Conservation (phyloP, 2,113 vertebrate genomes). For the Euleptes europaea region DNA sequence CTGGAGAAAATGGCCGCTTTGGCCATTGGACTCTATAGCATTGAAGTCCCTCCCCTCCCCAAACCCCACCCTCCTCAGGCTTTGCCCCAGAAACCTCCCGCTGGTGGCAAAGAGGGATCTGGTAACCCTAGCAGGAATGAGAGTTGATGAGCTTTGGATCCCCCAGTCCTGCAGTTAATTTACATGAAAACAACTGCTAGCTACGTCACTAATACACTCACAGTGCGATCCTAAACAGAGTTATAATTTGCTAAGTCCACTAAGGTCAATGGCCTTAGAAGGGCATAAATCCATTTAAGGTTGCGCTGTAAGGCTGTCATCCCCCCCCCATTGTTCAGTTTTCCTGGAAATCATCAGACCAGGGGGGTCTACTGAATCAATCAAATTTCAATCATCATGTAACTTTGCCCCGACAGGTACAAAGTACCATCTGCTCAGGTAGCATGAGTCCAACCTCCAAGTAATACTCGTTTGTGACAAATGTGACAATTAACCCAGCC, state of each 20-base stretch:
- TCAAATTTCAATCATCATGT: not conserved
- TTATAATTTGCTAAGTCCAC: no score
- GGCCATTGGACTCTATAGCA: no score
- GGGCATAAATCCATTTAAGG: no score
- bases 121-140: no score
- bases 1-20: no score
- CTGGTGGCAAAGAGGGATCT: no score
- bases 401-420: not conserved
- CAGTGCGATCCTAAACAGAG: no score
- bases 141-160: not conserved
- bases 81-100: no score
- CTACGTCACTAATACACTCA: not conserved
- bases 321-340: not conserved
- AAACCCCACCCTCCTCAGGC: no score
- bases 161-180: not conserved
- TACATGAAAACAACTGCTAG: not conserved
- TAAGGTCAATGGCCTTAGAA: no score
- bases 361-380: not conserved
- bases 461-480: not conserved
- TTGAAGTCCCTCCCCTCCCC: no score
- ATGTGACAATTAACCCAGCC: constrained; percentile 30
- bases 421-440: constrained; percentile 7
- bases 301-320: not conserved
- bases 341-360: not conserved
- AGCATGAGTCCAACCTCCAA: not conserved